Evolutionary conservation across 2,113 vertebrate species (phyloP).

Genomic region (Serinus canaria): DNA sequence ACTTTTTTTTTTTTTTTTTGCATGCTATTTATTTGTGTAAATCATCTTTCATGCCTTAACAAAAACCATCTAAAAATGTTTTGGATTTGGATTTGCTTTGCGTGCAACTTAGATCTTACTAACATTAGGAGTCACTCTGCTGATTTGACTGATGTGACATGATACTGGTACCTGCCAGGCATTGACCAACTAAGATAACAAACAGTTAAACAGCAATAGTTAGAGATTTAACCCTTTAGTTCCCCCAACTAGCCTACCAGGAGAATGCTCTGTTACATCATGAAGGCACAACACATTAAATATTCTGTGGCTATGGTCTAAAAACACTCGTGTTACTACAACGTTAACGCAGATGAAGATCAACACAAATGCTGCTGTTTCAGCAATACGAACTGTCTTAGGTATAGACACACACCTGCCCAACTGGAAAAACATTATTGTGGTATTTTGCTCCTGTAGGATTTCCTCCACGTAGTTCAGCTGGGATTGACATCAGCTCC

Average conservation of each 20-base stretch:
- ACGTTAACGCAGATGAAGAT: conserved; percentile 76
- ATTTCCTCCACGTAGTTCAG: conserved; percentile 44
- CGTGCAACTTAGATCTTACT: conserved; percentile 85
- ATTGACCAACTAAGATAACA: conserved; percentile 87
- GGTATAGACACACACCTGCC: conserved; percentile 76
- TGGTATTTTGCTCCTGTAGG: conserved; percentile 69
- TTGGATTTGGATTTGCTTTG: conserved; percentile 78
- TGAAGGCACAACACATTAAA: conserved; percentile 95
- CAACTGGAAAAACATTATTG: conserved; percentile 46
- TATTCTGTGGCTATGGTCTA: conserved; percentile 86
- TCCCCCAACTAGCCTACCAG: conserved; percentile 82
- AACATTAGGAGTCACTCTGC: conserved; percentile 74
- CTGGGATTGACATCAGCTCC: conserved; percentile 42
- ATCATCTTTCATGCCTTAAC: conserved; percentile 92
- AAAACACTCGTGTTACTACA: conserved; percentile 83
- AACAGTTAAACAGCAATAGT: conserved; percentile 82
- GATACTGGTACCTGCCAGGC: conserved; percentile 83
- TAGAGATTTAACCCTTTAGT: conserved; percentile 79
- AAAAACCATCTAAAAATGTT: conserved; percentile 77
- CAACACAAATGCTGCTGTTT: conserved; percentile 75
- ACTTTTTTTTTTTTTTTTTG: conserved; percentile 78
- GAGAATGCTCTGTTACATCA: conserved; percentile 86
- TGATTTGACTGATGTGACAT: conserved; percentile 74
- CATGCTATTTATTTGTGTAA: conserved; percentile 93
- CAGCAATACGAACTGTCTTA: conserved; percentile 71